phyloP scores from a whole-genome alignment of 2,888 invertebrate species.

The Petrolisthes manimaculis region DNA sequence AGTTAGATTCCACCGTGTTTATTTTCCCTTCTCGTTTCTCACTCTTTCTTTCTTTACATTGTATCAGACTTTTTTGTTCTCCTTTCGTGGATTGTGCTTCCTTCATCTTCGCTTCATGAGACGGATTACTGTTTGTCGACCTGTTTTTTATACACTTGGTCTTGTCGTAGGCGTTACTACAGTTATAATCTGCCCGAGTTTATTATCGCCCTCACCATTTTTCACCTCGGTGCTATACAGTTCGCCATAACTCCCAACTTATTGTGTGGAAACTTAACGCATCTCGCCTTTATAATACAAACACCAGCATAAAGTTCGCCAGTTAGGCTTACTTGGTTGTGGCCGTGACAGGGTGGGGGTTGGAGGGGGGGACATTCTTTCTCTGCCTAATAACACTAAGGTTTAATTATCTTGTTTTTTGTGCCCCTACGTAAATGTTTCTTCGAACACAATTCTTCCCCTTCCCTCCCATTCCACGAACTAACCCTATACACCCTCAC shows the following conservation, averaged over 20 bases:
- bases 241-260: slow-evolving; percentile 24
- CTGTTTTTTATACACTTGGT: no score
- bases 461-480: background rate
- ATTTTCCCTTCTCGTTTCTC: no score
- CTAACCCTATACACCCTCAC: background rate
- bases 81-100: no score
- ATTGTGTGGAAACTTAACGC: slow-evolving; percentile 29
- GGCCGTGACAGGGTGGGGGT: background rate
- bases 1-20: no score
- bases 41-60: no score
- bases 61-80: no score
- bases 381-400: slow-evolving; percentile 3
- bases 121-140: no score
- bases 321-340: slow-evolving; percentile 16
- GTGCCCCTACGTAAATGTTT: background rate
- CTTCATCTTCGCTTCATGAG: no score
- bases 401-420: slow-evolving; percentile 2
- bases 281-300: slow-evolving; percentile 16
- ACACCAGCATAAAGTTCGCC: slow-evolving; percentile 17
- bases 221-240: slow-evolving; percentile 15
- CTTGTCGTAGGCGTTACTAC: background rate
- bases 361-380: background rate
- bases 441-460: background rate
- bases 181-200: background rate
- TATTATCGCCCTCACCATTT: slow-evolving; percentile 5